A percentile compares a stretch with the other conserved stretches of the same genome.
phyloP scores from a whole-genome alignment of 2,888 invertebrate genomes.

The Cantharis nigra region DNA sequence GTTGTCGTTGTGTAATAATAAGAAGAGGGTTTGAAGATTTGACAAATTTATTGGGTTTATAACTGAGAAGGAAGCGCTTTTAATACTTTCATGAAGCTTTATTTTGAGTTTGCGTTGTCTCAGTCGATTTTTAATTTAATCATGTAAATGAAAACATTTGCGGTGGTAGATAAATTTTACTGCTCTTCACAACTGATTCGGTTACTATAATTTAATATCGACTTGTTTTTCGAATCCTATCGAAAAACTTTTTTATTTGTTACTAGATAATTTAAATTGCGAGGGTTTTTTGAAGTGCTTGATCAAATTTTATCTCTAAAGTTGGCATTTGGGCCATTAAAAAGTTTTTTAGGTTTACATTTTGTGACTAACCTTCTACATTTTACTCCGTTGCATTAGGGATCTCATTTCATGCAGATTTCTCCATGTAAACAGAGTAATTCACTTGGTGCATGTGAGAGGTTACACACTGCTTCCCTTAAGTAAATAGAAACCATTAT shows the following conservation, averaged over 20 bases:
- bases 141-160: background rate
- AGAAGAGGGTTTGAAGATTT: background rate
- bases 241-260: background rate
- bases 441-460: slow-evolving; percentile 7
- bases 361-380: background rate
- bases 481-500: slow-evolving; percentile 13
- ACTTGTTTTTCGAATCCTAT: background rate
- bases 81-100: background rate
- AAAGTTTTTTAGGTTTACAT: background rate
- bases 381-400: background rate
- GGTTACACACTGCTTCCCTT: slow-evolving; percentile 1
- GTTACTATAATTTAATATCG: background rate
- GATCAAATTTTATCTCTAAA: background rate
- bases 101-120: background rate
- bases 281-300: background rate
- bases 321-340: background rate
- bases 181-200: background rate
- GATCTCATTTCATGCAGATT: slow-evolving; percentile 11
- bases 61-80: background rate
- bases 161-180: background rate
- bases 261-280: background rate
- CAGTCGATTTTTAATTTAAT: background rate
- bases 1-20: background rate
- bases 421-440: slow-evolving; percentile 12
- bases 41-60: background rate